These are phyloP conservation scores for Drosophila aff. DNA, from an alignment of 1,140 invertebrate genomes.

Conservation along the genomic window DNA sequence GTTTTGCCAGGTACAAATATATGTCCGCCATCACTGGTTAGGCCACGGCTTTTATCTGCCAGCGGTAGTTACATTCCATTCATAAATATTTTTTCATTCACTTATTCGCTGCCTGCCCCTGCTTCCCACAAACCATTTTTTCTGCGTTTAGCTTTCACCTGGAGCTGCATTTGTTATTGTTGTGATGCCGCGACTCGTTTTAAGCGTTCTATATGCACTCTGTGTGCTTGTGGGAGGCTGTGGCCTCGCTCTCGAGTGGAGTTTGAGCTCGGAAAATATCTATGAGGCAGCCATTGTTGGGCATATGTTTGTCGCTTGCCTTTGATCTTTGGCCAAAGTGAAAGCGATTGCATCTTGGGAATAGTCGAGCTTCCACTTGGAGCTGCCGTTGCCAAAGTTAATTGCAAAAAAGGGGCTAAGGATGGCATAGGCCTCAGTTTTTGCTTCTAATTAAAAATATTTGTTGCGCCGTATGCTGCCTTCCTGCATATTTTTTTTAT, in stretches of 20 bases:
- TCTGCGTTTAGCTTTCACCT: constrained; percentile 56
- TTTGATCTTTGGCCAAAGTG: constrained; percentile 80
- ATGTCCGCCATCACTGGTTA: constrained; percentile 19
- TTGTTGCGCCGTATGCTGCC: constrained; percentile 19
- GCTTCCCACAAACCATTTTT: constrained; percentile 29
- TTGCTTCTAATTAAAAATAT: constrained; percentile 75
- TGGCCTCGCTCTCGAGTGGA: constrained; percentile 14
- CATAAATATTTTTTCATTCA: constrained; percentile 82
- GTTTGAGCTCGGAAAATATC: constrained; percentile 53
- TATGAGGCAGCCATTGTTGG: constrained; percentile 66
- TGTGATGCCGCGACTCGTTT: constrained; percentile 55
- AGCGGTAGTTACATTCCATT: constrained; percentile 80
- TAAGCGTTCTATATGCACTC: constrained; percentile 60
- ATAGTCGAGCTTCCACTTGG: constrained; percentile 47
- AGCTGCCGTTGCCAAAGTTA: constrained; percentile 65
- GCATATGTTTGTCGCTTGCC: constrained; percentile 70
- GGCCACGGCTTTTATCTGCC: constrained; percentile 75
- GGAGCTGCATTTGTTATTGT: constrained; percentile 76
- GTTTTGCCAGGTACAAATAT: not conserved
- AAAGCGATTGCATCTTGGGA: constrained; percentile 71
- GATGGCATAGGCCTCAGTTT: constrained; percentile 36
- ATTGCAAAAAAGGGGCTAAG: constrained; percentile 64
- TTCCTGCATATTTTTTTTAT: constrained; percentile 4
- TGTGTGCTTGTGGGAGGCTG: constrained; percentile 9
- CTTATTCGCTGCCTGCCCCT: constrained; percentile 43